Conservation (phyloP, 2,888 invertebrate species). For the Odontocolon sp. region DNA sequence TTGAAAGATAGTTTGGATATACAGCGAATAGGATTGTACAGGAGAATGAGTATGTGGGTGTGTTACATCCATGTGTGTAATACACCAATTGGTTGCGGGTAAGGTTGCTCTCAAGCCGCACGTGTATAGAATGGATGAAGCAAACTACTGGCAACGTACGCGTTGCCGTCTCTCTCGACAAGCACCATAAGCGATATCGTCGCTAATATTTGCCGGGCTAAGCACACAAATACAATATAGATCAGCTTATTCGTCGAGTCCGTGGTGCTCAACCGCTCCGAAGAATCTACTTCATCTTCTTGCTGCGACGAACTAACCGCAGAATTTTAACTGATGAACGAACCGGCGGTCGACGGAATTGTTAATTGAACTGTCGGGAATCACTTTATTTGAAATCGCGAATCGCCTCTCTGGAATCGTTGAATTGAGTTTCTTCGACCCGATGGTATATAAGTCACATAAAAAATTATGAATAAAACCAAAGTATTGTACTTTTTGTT, state of each 20-base stretch:
- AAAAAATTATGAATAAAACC: too few species aligned
- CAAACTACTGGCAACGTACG: slow-evolving; percentile 42
- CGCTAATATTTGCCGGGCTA: slow-evolving; percentile 79
- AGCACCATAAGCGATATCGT: slow-evolving; percentile 80
- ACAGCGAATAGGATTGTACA: not conserved
- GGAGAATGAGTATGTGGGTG: not conserved
- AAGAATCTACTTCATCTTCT: not conserved
- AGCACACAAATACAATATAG: slow-evolving; percentile 79
- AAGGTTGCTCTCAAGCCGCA: not conserved
- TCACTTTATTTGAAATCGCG: too few species aligned
- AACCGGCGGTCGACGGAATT: too few species aligned
- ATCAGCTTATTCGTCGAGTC: slow-evolving; percentile 71
- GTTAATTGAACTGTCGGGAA: too few species aligned
- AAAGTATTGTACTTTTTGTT: too few species aligned
- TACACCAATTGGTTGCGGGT: not conserved
- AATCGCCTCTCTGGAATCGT: too few species aligned
- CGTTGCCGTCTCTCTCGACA: slow-evolving; percentile 70
- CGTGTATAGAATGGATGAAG: slow-evolving; percentile 23
- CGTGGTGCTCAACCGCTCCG: slow-evolving; percentile 71
- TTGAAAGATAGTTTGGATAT: not conserved
- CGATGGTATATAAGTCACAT: too few species aligned
- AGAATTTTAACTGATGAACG: too few species aligned
- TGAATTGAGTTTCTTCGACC: too few species aligned
- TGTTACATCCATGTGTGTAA: not conserved
- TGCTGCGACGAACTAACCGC: too few species aligned